phyloP scores from a whole-genome alignment of 1,140 invertebrate species.

The Drosophila mayri region DNA sequence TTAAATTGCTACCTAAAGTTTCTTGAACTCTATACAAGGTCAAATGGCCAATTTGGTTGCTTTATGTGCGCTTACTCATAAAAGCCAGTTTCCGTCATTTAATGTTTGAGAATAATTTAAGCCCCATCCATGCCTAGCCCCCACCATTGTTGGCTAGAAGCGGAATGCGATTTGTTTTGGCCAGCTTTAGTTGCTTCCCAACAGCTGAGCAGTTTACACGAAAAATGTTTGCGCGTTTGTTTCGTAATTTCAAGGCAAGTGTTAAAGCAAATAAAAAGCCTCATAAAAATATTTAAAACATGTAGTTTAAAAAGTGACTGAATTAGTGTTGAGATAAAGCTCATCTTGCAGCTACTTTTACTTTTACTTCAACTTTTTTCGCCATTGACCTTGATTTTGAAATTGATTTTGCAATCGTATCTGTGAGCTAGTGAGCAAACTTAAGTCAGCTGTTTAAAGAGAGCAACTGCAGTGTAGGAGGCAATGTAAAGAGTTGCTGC shows the following conservation, averaged over 20 bases:
- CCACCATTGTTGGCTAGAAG: constrained; percentile 22
- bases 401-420: constrained; percentile 36
- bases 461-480: constrained; percentile 7
- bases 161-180: constrained; percentile 54
- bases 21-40: constrained; percentile 43
- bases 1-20: constrained; percentile 19
- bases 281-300: background rate
- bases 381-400: constrained; percentile 46
- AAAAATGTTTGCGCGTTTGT: constrained; percentile 74
- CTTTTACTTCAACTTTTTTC: constrained; percentile 18
- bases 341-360: constrained; percentile 8
- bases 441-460: constrained; percentile 39
- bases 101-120: constrained; percentile 45
- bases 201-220: constrained; percentile 46
- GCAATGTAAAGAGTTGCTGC: constrained; percentile 8
- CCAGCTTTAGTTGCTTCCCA: constrained; percentile 67
- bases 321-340: background rate
- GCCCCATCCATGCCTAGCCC: constrained; percentile 14
- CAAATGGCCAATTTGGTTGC: constrained; percentile 26
- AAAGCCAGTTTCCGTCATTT: constrained; percentile 42
- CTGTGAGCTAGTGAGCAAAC: constrained; percentile 3
- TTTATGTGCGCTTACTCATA: constrained; percentile 17
- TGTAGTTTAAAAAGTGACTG: background rate
- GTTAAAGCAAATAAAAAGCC: background rate
- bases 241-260: constrained; percentile 80